Evolutionary conservation across 2,797 vertebrate species (phyloP), one percentile per base, ranked within the genome.

Genomic region (Lophius americanus): DNA sequence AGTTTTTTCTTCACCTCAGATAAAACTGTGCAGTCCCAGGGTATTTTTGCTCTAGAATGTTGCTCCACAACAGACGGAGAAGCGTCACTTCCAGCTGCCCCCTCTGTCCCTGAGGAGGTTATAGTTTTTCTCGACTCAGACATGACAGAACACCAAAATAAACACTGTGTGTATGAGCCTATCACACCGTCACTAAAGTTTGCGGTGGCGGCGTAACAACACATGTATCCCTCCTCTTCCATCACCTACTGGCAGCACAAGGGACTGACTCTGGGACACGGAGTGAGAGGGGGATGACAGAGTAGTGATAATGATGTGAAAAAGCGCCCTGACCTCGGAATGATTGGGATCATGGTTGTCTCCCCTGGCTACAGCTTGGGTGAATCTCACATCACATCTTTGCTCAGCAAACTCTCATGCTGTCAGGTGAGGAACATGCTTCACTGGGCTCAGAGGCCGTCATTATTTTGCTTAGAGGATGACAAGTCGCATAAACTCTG

Each of bases 221-320:
- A 64, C 2, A 1, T 42, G 7, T 36, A 55, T 47, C 39, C 41
- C 51, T 14, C 53, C 49, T 54, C 48, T 39, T 59, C 59, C 57
- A 42, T 72, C 71, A 68, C 51, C 42, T 65, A 14, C 64, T 59
- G 37, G 54, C 72, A 42, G 59, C 50, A 52, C 71, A 54, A 9
- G 12, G 68, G 36, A 60, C 64, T 69, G 83, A 68, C 73, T 67
- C 48, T 63, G 68, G 65, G 74, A 75, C 36, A 11, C 0, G 13
- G 42, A 42, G 65, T 11, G 59, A 55, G 59, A 55, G 64, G 52
- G 54, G 42, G 64, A 75, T 75, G 72, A 76, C 59, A 59, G 66
- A 66, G 67, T 44, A 46, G 83, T 67, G 72, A 86, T 85, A 79
- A 88, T 85, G 76, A 76, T 80, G 79, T 87, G 83, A 84, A 82